A percentile compares a stretch with the other conserved stretches of the same genome.
These are phyloP conservation scores for Sycobia sp. DNA, from an alignment of 1,140 invertebrate species.

Conservation along the genomic window DNA sequence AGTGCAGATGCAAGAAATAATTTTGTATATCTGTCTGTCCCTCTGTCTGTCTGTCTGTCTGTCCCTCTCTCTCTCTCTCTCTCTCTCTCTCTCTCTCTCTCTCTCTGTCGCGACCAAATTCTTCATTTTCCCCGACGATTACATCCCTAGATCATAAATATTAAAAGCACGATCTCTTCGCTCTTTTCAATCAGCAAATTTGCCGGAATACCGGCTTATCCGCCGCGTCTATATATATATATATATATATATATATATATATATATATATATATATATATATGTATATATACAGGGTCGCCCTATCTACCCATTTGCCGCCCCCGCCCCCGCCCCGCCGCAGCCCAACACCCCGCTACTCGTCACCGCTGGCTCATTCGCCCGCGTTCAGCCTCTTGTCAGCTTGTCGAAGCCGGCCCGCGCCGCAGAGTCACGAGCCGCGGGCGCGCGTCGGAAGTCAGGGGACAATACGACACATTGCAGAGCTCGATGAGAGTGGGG, in stretches of 20 bases:
- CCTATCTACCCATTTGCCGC: constrained; percentile 21
- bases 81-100: neutral
- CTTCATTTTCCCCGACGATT: neutral
- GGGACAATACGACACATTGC: constrained; percentile 17
- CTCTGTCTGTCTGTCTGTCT: too few relatives aligned
- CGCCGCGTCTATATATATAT: neutral
- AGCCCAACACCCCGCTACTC: too few relatives aligned
- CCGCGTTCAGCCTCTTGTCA: constrained; percentile 23
- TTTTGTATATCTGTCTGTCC: too few relatives aligned
- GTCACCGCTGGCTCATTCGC: neutral
- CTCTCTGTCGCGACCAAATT: neutral
- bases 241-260: too few relatives aligned
- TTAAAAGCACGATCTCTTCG: too few relatives aligned
- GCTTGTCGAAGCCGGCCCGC: constrained; percentile 24
- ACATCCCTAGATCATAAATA: too few relatives aligned
- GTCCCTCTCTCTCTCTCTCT: neutral
- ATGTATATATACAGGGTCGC: too few relatives aligned
- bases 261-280: too few relatives aligned
- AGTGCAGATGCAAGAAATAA: too few relatives aligned
- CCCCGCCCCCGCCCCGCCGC: too few relatives aligned
- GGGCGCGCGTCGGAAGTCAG: constrained; percentile 23
- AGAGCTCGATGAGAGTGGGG: neutral
- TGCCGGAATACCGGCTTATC: neutral
- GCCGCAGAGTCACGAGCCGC: too few relatives aligned
- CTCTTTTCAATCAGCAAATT: neutral